Base-by-base conservation (phyloP, 2,888 invertebrate genomes). In the Habroteleia sp. region DNA sequence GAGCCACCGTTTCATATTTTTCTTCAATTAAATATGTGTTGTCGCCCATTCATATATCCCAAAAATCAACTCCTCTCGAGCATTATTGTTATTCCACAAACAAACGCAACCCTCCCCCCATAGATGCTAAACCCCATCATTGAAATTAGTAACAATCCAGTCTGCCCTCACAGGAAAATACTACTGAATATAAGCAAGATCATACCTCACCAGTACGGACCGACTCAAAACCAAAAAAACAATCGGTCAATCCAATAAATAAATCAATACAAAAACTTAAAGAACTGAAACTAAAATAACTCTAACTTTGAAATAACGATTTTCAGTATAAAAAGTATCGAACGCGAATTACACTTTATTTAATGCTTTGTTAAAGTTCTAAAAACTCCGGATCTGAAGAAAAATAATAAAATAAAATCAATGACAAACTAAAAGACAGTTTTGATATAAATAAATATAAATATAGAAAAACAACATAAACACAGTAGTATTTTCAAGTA, bases 81-180 rank as follows among this genome's bases (percentile, higher is more conserved):
- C 5, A 17, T 17, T 2, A 17, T 17, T 13, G n/a, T 39, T 17
- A 39, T 1, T 17, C 1, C 8, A 39, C 17, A 27, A 16, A 13
- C n/a, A 6, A 31, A 27, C 10, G n/a, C 11, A 4, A 31, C 5
- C 20, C 2, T 27, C n/a, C 27, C 6, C 29, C 29, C 1, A 10
- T 5, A n/a, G n/a, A n/a, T 10, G 2, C 5, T 1, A 10, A 10
- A 10, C 20, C 39, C 10, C 39, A 37, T 4, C 13, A 33, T 2
- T 11, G 39, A 20, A 41, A 14, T 41, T 41, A 41, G 20, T 41
- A 8, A 23, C 10, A 41, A 41, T 41, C 20, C 20, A 7, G 68
- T 41, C 68, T 68, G 68, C 68, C 68, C 68, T 33, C n/a, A 56
- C 58, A 35, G 23, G 42, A 35, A 58, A 68, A 33, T 68, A 58